Percentiles rank a stretch among this genome's conserved stretches.
These are phyloP conservation scores for Acromyrmex echinatior DNA, from an alignment of 1,140 invertebrate genomes.

Conservation along the genomic window DNA sequence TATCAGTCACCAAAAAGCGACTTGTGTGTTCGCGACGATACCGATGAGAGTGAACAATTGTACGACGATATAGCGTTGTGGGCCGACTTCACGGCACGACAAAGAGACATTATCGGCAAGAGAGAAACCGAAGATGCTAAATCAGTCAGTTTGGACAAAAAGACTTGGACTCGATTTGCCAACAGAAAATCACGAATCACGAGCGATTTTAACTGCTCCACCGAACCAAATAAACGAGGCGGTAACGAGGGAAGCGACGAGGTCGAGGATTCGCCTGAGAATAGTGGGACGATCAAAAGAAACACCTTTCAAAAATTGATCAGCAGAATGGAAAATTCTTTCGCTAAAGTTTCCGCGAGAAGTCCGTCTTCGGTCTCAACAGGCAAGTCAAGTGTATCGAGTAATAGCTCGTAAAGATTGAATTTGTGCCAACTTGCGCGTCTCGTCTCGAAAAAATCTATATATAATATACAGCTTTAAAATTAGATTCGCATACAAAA, in stretches of 20 bases:
- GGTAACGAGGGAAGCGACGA: constrained; percentile 43
- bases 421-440: neutral
- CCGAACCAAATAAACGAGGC: constrained; percentile 52
- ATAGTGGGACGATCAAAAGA: constrained; percentile 67
- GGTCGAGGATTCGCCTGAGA: constrained; percentile 58
- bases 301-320: constrained; percentile 82
- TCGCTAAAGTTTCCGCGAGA: constrained; percentile 74
- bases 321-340: constrained; percentile 81
- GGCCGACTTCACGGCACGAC: constrained; percentile 73
- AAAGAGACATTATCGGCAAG: constrained; percentile 61
- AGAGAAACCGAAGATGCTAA: constrained; percentile 47
- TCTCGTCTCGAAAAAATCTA: neutral
- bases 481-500: too few relatives aligned
- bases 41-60: constrained; percentile 68
- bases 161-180: constrained; percentile 79
- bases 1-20: constrained; percentile 79
- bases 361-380: constrained; percentile 2
- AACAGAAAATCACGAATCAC: constrained; percentile 65
- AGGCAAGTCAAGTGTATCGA: constrained; percentile 40
- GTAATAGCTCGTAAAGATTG: constrained; percentile 39
- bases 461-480: neutral
- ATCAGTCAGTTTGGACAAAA: constrained; percentile 65
- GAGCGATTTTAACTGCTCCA: constrained; percentile 8
- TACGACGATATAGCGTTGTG: constrained; percentile 81
- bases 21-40: constrained; percentile 18